phyloP scores from a whole-genome alignment of 2,797 vertebrate genomes.

The Trachops cirrhosus region DNA sequence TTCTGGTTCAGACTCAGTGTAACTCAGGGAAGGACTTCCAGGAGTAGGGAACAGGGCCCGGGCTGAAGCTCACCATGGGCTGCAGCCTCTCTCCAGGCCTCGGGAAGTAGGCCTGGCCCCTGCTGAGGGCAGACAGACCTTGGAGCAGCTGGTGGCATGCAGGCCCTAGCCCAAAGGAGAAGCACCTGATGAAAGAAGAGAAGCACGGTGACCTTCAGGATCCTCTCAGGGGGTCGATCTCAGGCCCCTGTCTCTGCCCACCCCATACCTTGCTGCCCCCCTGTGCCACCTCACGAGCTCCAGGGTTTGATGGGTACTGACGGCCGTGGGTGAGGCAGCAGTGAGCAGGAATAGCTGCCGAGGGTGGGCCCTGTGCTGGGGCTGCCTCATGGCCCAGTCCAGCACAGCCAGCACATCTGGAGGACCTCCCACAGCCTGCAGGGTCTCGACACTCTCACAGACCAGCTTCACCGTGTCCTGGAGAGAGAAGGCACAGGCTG shows the following conservation, averaged over 20 bases:
- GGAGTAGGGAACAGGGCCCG: background rate
- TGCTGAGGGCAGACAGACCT: slow-evolving; percentile 90
- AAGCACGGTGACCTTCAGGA: background rate
- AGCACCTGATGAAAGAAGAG: slow-evolving; percentile 87
- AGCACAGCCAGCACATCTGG: slow-evolving; percentile 89
- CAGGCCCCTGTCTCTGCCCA: background rate
- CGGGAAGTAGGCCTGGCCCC: slow-evolving; percentile 90
- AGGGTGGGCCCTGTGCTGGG: slow-evolving; percentile 90
- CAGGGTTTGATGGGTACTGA: slow-evolving; percentile 85
- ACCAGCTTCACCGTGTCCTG: slow-evolving; percentile 88
- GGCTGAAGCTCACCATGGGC: slow-evolving; percentile 88
- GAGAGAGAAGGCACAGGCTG: background rate
- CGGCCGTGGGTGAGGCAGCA: slow-evolving; percentile 74
- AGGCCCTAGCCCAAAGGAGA: slow-evolving; percentile 90
- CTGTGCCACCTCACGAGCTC: slow-evolving; percentile 92
- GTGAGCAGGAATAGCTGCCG: slow-evolving; percentile 95
- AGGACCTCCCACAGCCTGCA: slow-evolving; percentile 81
- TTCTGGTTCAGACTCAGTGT: background rate
- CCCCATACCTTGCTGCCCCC: slow-evolving; percentile 88
- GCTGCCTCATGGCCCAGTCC: slow-evolving; percentile 92
- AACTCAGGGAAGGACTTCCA: background rate
- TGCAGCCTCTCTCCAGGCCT: slow-evolving; percentile 91
- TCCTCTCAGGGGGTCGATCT: rapidly evolving
- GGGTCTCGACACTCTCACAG: slow-evolving; percentile 86
- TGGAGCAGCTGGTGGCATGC: slow-evolving; percentile 88